Evolutionary conservation across 2,888 invertebrate genomes (phyloP).

Genomic region (Orchesellides sinensis): DNA sequence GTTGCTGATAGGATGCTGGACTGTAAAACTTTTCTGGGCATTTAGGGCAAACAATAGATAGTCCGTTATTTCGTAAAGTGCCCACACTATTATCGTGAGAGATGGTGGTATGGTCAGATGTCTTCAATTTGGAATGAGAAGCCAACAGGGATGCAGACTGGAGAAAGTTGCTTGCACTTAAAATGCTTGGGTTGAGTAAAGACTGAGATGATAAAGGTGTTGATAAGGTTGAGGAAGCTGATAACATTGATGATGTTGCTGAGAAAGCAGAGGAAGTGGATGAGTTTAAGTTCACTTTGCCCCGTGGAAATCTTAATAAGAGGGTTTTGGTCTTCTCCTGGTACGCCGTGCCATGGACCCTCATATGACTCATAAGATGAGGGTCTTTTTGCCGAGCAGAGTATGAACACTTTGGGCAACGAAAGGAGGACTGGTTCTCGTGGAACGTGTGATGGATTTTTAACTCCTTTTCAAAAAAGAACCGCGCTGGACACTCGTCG

Average conservation of each 20-base stretch:
- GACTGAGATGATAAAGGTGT: too few species aligned
- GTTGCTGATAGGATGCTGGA: constrained; percentile 84
- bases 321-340: constrained; percentile 78
- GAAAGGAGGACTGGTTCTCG: constrained; percentile 81
- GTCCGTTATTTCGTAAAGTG: constrained; percentile 30
- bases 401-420: constrained; percentile 88
- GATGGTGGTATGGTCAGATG: background rate
- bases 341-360: constrained; percentile 87
- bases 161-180: constrained; percentile 32
- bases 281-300: constrained; percentile 8
- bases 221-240: too few species aligned
- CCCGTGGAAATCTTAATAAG: constrained; percentile 61
- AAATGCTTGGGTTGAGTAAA: constrained; percentile 14
- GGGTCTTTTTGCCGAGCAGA: constrained; percentile 83
- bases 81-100: background rate
- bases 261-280: constrained; percentile 8
- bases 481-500: constrained; percentile 89
- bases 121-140: background rate
- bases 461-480: constrained; percentile 86
- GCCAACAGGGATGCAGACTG: background rate
- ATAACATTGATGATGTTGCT: constrained; percentile 5
- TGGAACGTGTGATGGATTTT: constrained; percentile 86
- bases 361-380: constrained; percentile 83
- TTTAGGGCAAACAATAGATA: constrained; percentile 68
- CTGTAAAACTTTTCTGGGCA: constrained; percentile 88